phyloP scores from a whole-genome alignment of 2,888 invertebrate genomes.

The Sipha maydis region DNA sequence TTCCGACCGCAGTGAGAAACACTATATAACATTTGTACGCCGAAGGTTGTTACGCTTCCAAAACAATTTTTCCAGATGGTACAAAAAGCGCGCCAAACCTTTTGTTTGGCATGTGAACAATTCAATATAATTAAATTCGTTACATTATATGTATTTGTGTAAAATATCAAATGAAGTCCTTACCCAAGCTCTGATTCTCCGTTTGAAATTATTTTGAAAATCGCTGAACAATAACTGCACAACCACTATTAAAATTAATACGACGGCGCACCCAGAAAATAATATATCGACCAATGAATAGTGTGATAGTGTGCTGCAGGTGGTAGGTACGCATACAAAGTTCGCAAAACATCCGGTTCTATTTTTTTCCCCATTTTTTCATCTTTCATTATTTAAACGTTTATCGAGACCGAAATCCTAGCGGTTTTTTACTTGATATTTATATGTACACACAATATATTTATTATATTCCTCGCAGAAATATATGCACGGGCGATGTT shows the following conservation, averaged over 20 bases:
- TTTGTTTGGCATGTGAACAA: neutral
- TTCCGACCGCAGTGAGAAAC: neutral
- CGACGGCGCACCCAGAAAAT: neutral
- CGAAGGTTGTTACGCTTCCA: neutral
- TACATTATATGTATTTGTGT: too few species aligned
- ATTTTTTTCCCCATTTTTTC: neutral
- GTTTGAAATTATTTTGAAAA: neutral
- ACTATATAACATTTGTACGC: neutral
- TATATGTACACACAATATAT: too few species aligned
- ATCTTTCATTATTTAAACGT: too few species aligned
- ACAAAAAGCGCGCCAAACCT: neutral
- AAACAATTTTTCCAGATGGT: neutral
- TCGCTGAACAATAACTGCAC: neutral
- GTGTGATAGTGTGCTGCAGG: neutral
- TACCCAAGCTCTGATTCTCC: neutral
- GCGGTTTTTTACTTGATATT: neutral
- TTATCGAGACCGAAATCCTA: neutral
- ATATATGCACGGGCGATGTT: neutral
- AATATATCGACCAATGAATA: neutral
- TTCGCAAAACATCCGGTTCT: neutral
- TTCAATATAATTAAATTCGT: neutral
- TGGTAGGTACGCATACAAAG: too few species aligned
- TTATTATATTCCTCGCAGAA: neutral
- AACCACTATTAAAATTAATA: neutral
- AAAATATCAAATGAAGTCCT: too few species aligned